Base-by-base conservation (phyloP, 1,140 invertebrate species). In the Brachionus calyciflorus region DNA sequence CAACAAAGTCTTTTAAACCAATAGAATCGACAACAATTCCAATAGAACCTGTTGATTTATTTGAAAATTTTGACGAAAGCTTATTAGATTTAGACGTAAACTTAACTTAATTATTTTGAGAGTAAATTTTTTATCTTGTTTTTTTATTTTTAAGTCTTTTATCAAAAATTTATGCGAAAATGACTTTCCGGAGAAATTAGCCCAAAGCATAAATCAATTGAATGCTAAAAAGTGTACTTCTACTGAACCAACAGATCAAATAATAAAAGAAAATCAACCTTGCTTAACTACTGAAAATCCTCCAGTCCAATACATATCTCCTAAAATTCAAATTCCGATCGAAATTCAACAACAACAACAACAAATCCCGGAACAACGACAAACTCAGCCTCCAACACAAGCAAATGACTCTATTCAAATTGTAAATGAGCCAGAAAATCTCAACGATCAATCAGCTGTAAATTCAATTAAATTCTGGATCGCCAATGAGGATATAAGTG, bases 121-220 rank as follows among this genome's bases (percentile, higher is more conserved):
- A 0, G 21, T 21, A 70, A 49, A 17, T n/a, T 48, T n/a, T 19
- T 26, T 0, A 10, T 28, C 7, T 19, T 26, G 0, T 24, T 48
- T 0, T 46, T 70, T 48, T 48, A 33, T 37, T 37, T 28, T 19
- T 12, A 51, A 73, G 69, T 73, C 69, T 2, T 73, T 73, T 73
- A 73, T 73, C 21, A 30, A 73, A 55, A 73, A 51, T 55, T 55
- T 73, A 73, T 73, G 69, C 21, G 24, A 73, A 12, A 73, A 73
- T 33, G 46, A 73, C 9, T 73, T 73, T 41, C 30, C 69, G 2
- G 69, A 53, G 12, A 37, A 24, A 24, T 33, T 73, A 12, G 69
- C 69, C 4, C 69, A 73, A 21, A 51, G 44, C 26, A 73, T 73
- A 73, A 73, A 73, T 41, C 21, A 73, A 17, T 49, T 70, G n/a